Conservation (phyloP, 2,797 vertebrate species). For the Dicrostonyx torquatus region DNA sequence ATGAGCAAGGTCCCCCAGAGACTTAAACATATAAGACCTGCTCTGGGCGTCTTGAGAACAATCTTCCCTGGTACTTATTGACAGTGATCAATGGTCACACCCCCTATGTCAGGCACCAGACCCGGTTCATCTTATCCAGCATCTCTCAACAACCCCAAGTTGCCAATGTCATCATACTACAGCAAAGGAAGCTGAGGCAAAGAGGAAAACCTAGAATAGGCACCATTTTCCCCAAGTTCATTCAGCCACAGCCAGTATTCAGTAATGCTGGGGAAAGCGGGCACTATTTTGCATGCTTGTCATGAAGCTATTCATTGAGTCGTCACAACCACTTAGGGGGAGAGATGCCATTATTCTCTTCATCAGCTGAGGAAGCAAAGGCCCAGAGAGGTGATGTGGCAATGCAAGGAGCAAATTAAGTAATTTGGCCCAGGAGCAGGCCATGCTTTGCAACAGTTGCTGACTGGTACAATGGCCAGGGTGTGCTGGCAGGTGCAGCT, state of each 20-base stretch:
- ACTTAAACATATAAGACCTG: neutral
- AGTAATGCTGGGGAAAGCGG: fast-evolving
- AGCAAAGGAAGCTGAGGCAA: neutral
- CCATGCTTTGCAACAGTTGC: fast-evolving
- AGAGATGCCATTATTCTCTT: neutral
- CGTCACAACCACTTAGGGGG: neutral
- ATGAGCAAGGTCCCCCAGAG: neutral
- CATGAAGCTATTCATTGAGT: too few relatives aligned
- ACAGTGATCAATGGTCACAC: fast-evolving
- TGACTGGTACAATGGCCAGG: neutral
- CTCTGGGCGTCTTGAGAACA: neutral
- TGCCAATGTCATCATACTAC: neutral
- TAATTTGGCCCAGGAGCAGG: fast-evolving
- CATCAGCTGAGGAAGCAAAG: neutral
- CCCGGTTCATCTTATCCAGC: neutral
- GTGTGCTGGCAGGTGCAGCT: neutral
- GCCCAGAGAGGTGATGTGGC: neutral
- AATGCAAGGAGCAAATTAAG: neutral
- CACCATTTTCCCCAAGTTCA: neutral
- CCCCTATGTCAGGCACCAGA: neutral
- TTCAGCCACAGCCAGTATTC: neutral
- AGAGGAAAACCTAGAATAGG: neutral
- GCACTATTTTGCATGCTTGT: neutral
- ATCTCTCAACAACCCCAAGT: neutral
- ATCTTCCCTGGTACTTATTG: neutral